Percentiles rank a stretch among this genome's conserved stretches.
These are phyloP conservation scores for Resseliella maxima DNA, from an alignment of 2,888 invertebrate genomes.

Conservation along the genomic window DNA sequence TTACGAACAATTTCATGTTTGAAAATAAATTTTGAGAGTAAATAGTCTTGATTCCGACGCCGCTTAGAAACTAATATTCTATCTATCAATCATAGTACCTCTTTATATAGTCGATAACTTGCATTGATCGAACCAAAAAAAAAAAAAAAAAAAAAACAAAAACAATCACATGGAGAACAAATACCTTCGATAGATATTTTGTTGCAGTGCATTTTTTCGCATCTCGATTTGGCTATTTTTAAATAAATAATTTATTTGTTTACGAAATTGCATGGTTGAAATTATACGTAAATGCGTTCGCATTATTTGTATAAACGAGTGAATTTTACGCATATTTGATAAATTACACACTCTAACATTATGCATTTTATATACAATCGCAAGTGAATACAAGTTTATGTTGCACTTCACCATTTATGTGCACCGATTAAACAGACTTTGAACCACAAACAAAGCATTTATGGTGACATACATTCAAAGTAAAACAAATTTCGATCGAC, in stretches of 20 bases:
- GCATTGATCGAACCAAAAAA: background rate
- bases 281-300: constrained; percentile 34
- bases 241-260: constrained; percentile 45
- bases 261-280: background rate
- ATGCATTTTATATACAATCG: background rate
- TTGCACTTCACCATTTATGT: background rate
- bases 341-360: background rate
- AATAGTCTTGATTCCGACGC: background rate
- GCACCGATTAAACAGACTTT: constrained; percentile 14
- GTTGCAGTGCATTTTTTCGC: background rate
- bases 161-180: background rate
- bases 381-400: constrained; percentile 3
- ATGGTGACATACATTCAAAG: constrained; percentile 43
- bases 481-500: constrained; percentile 5
- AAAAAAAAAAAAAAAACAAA: background rate
- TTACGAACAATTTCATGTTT: constrained; percentile 29
- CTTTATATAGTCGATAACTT: background rate
- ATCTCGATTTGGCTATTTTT: background rate
- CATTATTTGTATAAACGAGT: constrained; percentile 1
- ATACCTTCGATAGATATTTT: background rate
- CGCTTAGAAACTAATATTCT: constrained; percentile 16
- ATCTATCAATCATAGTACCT: background rate
- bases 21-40: background rate
- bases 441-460: constrained; percentile 1
- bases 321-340: background rate